phyloP scores from a whole-genome alignment of 1,140 invertebrate genomes.

The Polypedilum vanderplanki region DNA sequence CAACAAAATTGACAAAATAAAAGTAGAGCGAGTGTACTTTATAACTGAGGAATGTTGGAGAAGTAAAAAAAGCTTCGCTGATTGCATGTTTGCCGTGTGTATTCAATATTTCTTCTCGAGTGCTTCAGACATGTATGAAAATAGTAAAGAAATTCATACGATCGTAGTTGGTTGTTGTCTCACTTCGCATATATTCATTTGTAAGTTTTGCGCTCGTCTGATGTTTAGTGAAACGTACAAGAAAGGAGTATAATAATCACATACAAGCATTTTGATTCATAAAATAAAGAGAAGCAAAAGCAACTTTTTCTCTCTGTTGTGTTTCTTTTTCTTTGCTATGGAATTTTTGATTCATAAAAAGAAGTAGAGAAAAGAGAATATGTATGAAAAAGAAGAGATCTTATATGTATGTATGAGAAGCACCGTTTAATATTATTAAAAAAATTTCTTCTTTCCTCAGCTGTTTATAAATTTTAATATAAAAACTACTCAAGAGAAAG shows the following conservation, averaged over 20 bases:
- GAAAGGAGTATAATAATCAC: background rate
- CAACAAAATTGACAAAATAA: background rate
- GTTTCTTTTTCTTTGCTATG: background rate
- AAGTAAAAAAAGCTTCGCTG: conserved; percentile 17
- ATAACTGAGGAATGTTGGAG: conserved; percentile 13
- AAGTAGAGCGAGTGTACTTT: background rate
- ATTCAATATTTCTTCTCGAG: background rate
- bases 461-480: background rate
- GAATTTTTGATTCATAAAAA: conserved; percentile 14
- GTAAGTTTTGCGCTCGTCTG: background rate
- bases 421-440: background rate
- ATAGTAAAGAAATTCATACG: conserved; percentile 28
- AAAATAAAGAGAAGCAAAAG: no score
- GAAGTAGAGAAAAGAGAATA: background rate
- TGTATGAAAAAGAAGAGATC: background rate
- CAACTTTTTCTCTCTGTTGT: no score
- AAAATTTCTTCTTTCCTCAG: background rate
- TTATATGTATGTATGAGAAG: background rate
- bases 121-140: conserved; percentile 15
- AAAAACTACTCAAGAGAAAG: background rate
- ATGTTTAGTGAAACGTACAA: conserved; percentile 3
- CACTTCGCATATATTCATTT: background rate
- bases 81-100: conserved; percentile 4
- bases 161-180: conserved; percentile 15
- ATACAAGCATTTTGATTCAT: no score